Percentiles rank a stretch among this genome's conserved stretches.
These are phyloP conservation scores for Burhinus bistriatus DNA, from an alignment of 2,113 vertebrate genomes.

Conservation along the genomic window DNA sequence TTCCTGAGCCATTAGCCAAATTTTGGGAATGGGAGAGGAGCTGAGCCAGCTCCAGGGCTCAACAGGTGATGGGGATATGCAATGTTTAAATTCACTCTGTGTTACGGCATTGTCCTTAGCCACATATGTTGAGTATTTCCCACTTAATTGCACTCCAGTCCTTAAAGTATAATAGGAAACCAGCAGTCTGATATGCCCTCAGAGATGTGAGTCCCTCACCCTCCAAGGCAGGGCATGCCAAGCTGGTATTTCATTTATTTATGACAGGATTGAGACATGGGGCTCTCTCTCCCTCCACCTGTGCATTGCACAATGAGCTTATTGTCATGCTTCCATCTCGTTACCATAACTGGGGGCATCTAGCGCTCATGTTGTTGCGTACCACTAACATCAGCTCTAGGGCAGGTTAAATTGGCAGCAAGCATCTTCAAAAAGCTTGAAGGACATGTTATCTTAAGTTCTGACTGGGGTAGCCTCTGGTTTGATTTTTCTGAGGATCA, in stretches of 20 bases:
- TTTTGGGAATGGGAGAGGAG: background rate
- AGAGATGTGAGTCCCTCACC: background rate
- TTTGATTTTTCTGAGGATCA: background rate
- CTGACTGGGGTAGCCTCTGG: background rate
- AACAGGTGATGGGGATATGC: background rate
- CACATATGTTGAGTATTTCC: background rate
- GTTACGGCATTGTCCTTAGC: background rate
- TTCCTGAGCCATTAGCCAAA: background rate
- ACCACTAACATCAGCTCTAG: background rate
- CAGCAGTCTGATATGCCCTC: background rate
- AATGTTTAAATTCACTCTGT: background rate
- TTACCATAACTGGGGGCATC: accelerated
- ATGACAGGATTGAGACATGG: background rate
- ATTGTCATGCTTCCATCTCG: background rate
- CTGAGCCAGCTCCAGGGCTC: background rate
- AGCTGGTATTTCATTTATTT: background rate
- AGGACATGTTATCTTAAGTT: background rate
- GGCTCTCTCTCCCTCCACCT: background rate
- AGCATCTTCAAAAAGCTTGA: background rate
- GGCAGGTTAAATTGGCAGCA: background rate
- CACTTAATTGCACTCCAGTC: background rate
- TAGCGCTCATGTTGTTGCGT: accelerated
- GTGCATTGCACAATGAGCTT: accelerated
- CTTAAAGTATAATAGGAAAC: background rate
- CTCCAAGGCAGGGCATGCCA: background rate